Evolutionary conservation across 1,140 invertebrate genomes (phyloP), one percentile per base, ranked within the genome.

Genomic region (Drosophila biarmipes): DNA sequence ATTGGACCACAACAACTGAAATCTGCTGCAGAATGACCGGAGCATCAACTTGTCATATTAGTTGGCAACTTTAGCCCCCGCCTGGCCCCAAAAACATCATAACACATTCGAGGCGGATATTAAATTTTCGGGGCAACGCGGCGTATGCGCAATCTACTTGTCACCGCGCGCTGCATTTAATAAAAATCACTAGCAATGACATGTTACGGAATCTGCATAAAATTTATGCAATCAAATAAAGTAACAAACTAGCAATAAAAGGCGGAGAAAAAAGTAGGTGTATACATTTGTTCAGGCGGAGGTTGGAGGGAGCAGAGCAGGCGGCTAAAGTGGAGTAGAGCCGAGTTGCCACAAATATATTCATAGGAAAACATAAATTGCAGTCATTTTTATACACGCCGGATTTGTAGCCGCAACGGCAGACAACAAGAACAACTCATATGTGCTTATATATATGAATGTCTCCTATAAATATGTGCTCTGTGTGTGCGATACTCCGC

Each of bases 321-420:
- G 7, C 3, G 31, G 38, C 46, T 24, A 24, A 72, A 62, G 53
- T 42, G 29, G 27, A 35, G 40, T 37, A 24, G 42, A 46, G 45
- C 46, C 42, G 38, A 68, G 56, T 21, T 54, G 61, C 55, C 68
- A 52, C 64, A 79, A 82, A 87, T 87, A 77, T 86, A 90, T 82
- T 90, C 81, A 90, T 73, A 82, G 86, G 86, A 90, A 90, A 90
- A 86, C 86, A 90, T 90, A 90, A 90, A 90, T 90, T 90, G 86
- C 86, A 90, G 72, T 76, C 86, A 90, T 90, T 90, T 90, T 90
- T 89, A 90, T 90, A 90, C 80, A 73, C 78, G 85, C 85, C 74
- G 85, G 85, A 90, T 85, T 90, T 85, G 78, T 85, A 76, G 56
- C 77, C 84, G 69, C 79, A 82, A 54, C 79, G 73, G 66, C 71